Base-by-base conservation (phyloP, 2,797 vertebrate genomes). In the Cercopithecus hamlyni region DNA sequence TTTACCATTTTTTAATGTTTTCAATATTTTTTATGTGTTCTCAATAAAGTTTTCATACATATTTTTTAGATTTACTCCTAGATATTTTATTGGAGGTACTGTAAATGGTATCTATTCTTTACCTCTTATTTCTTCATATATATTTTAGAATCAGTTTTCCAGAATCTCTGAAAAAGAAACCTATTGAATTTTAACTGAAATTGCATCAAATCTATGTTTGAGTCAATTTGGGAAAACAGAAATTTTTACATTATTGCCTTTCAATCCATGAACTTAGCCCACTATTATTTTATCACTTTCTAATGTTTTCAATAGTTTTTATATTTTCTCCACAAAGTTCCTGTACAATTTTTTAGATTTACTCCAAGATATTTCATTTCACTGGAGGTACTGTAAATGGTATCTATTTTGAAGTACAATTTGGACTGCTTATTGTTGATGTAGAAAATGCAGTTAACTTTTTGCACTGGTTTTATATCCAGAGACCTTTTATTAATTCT, bases 391-490 rank as follows among this genome's bases (percentile, higher is more conserved):
- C 57, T 93, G 15, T 81, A 92, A 93, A 77, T 85, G 17, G 36
- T 90, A 41, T 79, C 48, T 64, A 67, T 88, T 97, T 93, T 95
- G 89, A 93, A 97, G 41, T 52, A 93, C 30, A 89, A 33, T 87
- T 81, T 88, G 85, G 90, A 90, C 67, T 61, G 6, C 86, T 97
- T 57, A 55, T 72, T 97, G 61, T 86, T 88, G 72, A 33, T 94
- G 39, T 45, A 76, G 75, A 89, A 97, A 95, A 97, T 72, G 22
- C 85, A 94, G 97, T 97, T 95, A 96, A 58, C n/a, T 92, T 96
- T 87, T 95, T 64, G 33, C 76, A 45, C 67, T 87, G n/a, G 55
- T n/a, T 96, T 96, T 58, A 58, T 82, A 76, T 80, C 72, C 61
- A 94, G 82, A 14, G n/a, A 95, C n/a, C 61, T 93, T 96, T 83